Base-by-base conservation (phyloP, 2,113 vertebrate genomes). In the Microtus oregoni region DNA sequence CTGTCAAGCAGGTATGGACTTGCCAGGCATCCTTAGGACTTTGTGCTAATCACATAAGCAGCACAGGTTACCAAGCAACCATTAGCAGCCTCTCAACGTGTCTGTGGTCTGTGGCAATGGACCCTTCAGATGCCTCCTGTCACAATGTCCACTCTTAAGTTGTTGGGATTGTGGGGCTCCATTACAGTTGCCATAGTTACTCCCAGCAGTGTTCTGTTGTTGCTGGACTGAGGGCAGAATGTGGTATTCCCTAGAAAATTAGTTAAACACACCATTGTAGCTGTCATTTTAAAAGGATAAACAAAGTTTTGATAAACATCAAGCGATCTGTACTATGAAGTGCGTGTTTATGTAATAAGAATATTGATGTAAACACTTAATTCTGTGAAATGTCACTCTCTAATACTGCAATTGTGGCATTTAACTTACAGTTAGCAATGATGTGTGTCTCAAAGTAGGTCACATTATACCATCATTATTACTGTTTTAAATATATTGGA, bases 21-120 rank as follows among this genome's bases (percentile, higher is more conserved):
- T 67, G 61, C 95, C 88, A 89, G 61, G 72, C 58, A 83, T 96
- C 24, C 22, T 96, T 96, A 89, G 58, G 82, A 41, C 35, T 63
- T 93, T 78, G 47, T 52, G 67, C 77, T 95, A 90, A 90, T 86
- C 87, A 73, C 52, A 12, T 55, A 55, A 65, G 47, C 32, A 87
- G 58, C 35, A 73, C 47, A 95, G 94, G 97, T 97, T 98, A 97
- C 96, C 93, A 97, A 63, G 98, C 97, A 97, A 97, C 97, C 77
- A 82, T n/a, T 68, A 76, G 79, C 91, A 94, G 65, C 89, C 72
- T 98, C 86, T 72, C 41, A 87, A 70, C 47, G 44, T 83, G 32
- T 92, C 94, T 94, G 88, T 88, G 87, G 91, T 92, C 94, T 93
- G 86, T 86, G 87, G 94, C 92, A 92, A 86, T 0, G 0, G 41